Base-by-base conservation (phyloP, 2,888 invertebrate species). In the Blastobasis adustella region DNA sequence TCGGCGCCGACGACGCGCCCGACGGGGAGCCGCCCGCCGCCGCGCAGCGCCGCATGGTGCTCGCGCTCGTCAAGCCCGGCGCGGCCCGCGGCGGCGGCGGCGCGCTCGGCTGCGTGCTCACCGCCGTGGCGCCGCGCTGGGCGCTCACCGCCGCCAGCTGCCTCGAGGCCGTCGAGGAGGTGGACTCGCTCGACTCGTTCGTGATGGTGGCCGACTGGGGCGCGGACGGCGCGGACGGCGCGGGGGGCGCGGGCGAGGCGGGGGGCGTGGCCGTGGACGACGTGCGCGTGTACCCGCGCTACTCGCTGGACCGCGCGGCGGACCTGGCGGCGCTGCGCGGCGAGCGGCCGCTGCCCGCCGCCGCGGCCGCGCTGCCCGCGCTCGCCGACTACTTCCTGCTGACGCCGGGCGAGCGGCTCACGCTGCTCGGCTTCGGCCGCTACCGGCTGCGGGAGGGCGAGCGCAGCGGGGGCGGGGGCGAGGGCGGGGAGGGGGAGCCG, bases 91-190 rank as follows among this genome's bases (percentile, higher is more conserved):
- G 65, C 1, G 58, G 60, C n/a, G 73, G 73, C 38, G 48, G 75
- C 5, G 73, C 67, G 37, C 83, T 83, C 54, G 84, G 82, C 4
- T 87, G 86, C 58, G 75, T 73, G 4, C 63, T 82, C 44, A 79
- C 82, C 2, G 65, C 76, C n/a, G 57, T 87, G 10, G 65, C 69
- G 9, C 56, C 61, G 7, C 62, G 62, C 52, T 85, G 85, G 80
- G 65, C 72, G 36, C 52, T 86, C 49, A 85, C 86, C 3, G 77
- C 85, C 0, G 86, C 85, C 9, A 84, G 82, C 56, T 86, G 85
- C 57, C 67, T 85, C 39, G 79, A 81, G 52, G 67, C 81, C 1
- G 70, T 83, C 23, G 81, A 84, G 54, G 81, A 84, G 55, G 67
- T 75, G 39, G 79, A 83, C 52, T 67, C 78, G 0, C 57, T 84